Evolutionary conservation across 2,888 invertebrate species (phyloP), one percentile per base, ranked within the genome.

Genomic region (Amiota mariae): DNA sequence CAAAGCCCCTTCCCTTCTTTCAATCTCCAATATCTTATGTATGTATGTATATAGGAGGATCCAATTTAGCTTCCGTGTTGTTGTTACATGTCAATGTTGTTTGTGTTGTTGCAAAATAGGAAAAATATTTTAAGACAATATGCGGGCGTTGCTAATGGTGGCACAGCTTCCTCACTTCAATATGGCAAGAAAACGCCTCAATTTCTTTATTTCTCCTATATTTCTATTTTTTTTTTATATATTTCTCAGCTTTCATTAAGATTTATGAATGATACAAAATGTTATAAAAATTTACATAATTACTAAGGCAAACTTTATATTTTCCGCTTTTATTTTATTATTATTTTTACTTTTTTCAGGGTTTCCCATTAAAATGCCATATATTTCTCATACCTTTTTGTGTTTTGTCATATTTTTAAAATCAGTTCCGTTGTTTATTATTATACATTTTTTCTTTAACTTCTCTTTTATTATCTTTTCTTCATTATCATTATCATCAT

Each of bases 201-300:
- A 15, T 68, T 72, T 73, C 13, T 70, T 54, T 12, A 20, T 15
- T 56, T 56, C 15, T 56, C 36, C 11, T 13, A 1, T 68, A 18
- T 67, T 51, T 67, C 54, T n/a, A 10, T 67, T 11, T 51, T 20
- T 49, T 20, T 67, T 49, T 51, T 68, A 8, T 8, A 63, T 63
- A 36, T 63, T 59, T 18, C 59, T n/a, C 59, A 54, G 18, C 59
- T 18, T 15, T 18, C 18, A 66, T 48, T 66, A n/a, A 54, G 51
- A 51, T 68, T 68, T 24, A 68, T 68, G 67, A 51, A 13, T 15
- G 20, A 68, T 0, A 49, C 51, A 77, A 82, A 76, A 70, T 61
- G 70, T 70, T 72, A 47, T 49, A n/a, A 72, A 64, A 72, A 68
- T 82, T 82, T 85, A 84, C 82, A 85, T 85, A 82, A 85, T 84